Conservation (phyloP, 2,888 invertebrate species). For the Leucophenga montana region DNA sequence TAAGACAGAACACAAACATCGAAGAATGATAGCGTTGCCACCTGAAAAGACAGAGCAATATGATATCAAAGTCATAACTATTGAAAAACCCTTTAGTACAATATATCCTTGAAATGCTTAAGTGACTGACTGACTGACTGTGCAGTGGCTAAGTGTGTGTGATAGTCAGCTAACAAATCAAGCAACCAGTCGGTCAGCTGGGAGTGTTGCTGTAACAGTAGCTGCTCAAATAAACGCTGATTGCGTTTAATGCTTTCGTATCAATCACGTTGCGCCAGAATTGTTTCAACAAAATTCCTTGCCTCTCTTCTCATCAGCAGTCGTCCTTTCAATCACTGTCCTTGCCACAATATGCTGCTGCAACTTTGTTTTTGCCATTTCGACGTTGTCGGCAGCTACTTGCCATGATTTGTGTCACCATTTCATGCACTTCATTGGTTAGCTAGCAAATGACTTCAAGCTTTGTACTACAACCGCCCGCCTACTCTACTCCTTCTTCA, state of each 20-base stretch:
- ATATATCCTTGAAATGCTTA: not conserved
- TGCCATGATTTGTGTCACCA: constrained; percentile 33
- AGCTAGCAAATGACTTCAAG: constrained; percentile 3
- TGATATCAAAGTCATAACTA: too few species aligned
- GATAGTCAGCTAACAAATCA: not conserved
- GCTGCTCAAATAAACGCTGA: constrained; percentile 40
- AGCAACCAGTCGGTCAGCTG: not conserved
- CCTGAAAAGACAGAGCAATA: too few species aligned
- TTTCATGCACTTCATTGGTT: constrained; percentile 21
- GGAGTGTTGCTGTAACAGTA: not conserved
- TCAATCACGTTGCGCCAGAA: constrained; percentile 47
- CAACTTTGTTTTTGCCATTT: constrained; percentile 18
- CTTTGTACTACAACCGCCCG: too few species aligned
- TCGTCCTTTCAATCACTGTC: not conserved
- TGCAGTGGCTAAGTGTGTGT: too few species aligned
- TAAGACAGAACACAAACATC: too few species aligned
- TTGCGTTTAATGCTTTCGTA: constrained; percentile 59
- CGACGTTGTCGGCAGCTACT: constrained; percentile 12
- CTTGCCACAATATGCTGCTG: constrained; percentile 3
- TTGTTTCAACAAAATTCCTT: not conserved
- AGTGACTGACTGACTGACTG: too few species aligned
- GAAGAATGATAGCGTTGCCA: too few species aligned
- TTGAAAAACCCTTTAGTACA: too few species aligned
- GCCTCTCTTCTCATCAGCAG: not conserved
- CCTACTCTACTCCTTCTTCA: not conserved